Percentiles rank a stretch among this genome's conserved stretches.
These are phyloP conservation scores for Paraplagusia blochii DNA, from an alignment of 2,113 vertebrate genomes.

Conservation along the genomic window DNA sequence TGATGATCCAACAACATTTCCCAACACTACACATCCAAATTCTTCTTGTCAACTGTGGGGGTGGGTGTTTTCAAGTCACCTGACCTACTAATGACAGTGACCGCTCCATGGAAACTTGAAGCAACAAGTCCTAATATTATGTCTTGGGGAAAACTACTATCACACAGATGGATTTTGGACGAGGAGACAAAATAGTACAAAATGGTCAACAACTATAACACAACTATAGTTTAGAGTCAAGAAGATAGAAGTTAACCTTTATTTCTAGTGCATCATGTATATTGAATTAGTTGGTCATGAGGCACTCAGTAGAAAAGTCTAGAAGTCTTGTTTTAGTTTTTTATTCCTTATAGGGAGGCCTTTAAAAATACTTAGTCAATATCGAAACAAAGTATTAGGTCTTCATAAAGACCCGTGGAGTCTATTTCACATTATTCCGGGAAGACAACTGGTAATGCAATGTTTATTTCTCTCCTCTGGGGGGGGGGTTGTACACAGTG, in stretches of 20 bases:
- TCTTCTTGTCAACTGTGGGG: not conserved
- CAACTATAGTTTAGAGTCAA: too few species aligned
- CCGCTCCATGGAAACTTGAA: slow-evolving; percentile 2
- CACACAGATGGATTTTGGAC: not conserved
- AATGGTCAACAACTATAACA: not conserved
- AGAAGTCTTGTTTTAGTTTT: too few species aligned
- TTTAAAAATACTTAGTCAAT: slow-evolving; percentile 11
- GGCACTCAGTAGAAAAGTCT: too few species aligned
- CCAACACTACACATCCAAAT: not conserved
- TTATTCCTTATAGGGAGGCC: not conserved
- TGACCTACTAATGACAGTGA: slow-evolving; percentile 5
- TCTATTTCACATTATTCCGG: too few species aligned
- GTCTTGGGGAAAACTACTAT: not conserved
- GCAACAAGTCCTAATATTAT: slow-evolving; percentile 16
- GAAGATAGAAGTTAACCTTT: too few species aligned
- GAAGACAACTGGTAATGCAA: slow-evolving; percentile 21
- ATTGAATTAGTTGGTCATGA: not conserved
- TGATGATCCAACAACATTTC: too few species aligned
- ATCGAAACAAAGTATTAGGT: not conserved
- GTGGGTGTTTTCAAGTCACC: not conserved
- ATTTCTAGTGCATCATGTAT: too few species aligned
- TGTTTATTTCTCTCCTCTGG: slow-evolving; percentile 19
- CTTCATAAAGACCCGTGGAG: too few species aligned
- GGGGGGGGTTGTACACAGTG: slow-evolving; percentile 14
- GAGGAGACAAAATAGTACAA: not conserved